Conservation (phyloP, 2,113 vertebrate species). For the Tauraco erythrolophus region DNA sequence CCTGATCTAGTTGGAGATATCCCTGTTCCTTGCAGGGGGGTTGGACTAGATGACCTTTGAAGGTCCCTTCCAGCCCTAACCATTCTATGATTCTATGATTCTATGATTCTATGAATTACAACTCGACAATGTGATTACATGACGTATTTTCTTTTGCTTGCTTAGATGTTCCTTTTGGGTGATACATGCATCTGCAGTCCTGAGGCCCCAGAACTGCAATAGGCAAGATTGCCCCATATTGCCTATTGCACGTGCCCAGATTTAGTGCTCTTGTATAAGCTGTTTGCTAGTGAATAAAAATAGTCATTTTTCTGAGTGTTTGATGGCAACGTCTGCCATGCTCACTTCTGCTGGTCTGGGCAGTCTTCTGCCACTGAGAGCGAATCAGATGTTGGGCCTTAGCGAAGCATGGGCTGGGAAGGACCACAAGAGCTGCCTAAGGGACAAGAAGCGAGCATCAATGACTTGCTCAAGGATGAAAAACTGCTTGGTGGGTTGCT, state of each 20-base stretch:
- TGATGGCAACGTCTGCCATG: background rate
- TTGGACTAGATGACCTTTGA: too few relatives aligned
- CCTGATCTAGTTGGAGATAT: too few relatives aligned
- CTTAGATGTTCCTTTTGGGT: background rate
- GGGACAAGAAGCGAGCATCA: background rate
- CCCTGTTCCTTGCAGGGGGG: too few relatives aligned
- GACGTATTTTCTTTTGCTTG: background rate
- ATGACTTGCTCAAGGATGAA: background rate
- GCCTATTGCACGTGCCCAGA: background rate
- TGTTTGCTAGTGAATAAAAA: background rate
- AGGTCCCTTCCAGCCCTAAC: too few relatives aligned
- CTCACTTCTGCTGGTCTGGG: background rate
- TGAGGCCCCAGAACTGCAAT: background rate
- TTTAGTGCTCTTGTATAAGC: background rate
- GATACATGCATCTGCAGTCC: background rate
- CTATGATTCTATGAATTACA: too few relatives aligned
- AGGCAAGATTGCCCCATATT: background rate
- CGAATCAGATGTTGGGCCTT: background rate
- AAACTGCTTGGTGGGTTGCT: background rate
- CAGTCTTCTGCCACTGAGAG: background rate
- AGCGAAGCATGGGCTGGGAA: background rate
- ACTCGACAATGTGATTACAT: background rate
- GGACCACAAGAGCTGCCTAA: background rate
- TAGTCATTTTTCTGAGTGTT: background rate
- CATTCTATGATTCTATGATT: too few relatives aligned